A percentile compares a stretch with the other conserved stretches of the same genome.
These are phyloP conservation scores for Megastigmus dorsalis DNA, from an alignment of 2,888 invertebrate species.

Conservation along the genomic window DNA sequence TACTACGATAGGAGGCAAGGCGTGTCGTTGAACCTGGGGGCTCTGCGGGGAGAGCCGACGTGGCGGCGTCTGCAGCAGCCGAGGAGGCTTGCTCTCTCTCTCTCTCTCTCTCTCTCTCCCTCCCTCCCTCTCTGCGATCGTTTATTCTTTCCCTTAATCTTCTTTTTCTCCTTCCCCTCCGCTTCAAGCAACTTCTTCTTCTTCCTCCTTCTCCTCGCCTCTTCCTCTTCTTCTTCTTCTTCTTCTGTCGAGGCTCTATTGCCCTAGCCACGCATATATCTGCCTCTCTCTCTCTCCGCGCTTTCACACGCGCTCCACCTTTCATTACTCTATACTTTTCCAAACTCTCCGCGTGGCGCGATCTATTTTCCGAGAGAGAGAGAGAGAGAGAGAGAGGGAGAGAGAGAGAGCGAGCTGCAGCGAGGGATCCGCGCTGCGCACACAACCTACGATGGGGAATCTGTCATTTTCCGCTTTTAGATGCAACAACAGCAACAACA, in stretches of 20 bases:
- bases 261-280: slow-evolving; percentile 40
- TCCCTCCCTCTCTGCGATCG: slow-evolving; percentile 57
- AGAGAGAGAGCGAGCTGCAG: too few relatives aligned
- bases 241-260: slow-evolving; percentile 31
- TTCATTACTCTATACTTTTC: too few relatives aligned
- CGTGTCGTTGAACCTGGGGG: slow-evolving; percentile 71
- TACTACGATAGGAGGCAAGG: slow-evolving; percentile 71
- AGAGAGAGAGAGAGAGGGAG: too few relatives aligned
- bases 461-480: too few relatives aligned
- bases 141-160: slow-evolving; percentile 56
- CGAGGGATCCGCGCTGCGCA: too few relatives aligned
- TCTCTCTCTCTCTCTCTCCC: slow-evolving; percentile 55
- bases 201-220: slow-evolving; percentile 34
- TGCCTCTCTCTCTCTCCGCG: slow-evolving; percentile 8
- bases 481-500: too few relatives aligned
- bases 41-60: slow-evolving; percentile 64
- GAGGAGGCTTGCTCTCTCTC: too few relatives aligned
- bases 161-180: slow-evolving; percentile 54
- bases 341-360: too few relatives aligned
- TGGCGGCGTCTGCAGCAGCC: slow-evolving; percentile 55
- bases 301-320: slow-evolving; percentile 30
- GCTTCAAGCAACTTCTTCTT: slow-evolving; percentile 33
- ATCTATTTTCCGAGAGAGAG: too few relatives aligned
- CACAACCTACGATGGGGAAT: too few relatives aligned
- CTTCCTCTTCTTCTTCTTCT: slow-evolving; percentile 49